phyloP scores from a whole-genome alignment of 2,113 vertebrate species.

The Burhinus bistriatus region DNA sequence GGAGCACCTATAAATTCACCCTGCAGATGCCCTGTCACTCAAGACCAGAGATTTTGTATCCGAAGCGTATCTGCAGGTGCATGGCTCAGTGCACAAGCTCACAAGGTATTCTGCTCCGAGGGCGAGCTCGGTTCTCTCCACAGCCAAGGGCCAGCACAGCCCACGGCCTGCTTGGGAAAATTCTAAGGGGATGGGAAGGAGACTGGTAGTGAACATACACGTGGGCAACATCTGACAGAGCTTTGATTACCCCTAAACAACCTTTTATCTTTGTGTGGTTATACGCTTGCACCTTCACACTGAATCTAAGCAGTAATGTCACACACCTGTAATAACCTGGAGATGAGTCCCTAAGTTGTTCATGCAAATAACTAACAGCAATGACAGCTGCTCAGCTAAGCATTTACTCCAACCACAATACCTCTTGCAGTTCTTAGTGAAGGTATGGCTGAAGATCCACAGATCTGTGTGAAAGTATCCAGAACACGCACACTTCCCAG shows the following conservation, averaged over 20 bases:
- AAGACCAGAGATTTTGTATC: neutral
- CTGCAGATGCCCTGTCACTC: neutral
- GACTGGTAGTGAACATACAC: neutral
- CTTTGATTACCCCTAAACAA: neutral
- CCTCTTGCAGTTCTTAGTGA: neutral
- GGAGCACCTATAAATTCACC: conserved; percentile 1
- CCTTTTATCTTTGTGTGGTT: neutral
- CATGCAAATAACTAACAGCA: neutral
- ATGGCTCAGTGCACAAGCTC: neutral
- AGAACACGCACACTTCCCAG: neutral
- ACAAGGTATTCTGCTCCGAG: neutral
- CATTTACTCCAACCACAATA: neutral
- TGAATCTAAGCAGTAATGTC: neutral
- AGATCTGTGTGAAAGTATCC: neutral
- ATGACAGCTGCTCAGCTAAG: neutral
- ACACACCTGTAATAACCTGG: neutral
- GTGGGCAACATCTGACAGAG: neutral
- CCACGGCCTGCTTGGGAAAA: neutral
- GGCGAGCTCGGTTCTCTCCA: neutral
- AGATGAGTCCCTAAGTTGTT: neutral
- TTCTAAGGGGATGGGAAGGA: neutral
- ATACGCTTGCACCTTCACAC: neutral
- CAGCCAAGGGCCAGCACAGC: neutral
- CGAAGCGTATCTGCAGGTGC: fast-evolving
- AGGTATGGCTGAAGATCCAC: neutral